Base-by-base conservation (phyloP, 37 sponge, comb jelly and placozoan species). In the Aplysina aerophoba region DNA sequence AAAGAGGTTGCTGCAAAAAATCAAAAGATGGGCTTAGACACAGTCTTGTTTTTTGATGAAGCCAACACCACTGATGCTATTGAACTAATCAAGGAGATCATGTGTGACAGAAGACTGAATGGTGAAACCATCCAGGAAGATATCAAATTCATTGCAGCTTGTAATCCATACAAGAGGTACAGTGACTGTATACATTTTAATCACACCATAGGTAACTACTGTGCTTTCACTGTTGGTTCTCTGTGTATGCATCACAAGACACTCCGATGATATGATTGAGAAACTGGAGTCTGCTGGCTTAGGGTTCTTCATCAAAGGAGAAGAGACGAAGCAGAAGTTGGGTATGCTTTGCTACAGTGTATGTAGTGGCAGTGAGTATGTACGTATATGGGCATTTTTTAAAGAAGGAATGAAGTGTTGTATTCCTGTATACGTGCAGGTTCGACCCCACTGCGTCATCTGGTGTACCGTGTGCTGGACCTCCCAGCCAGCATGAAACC, bases 31-130 rank as follows among this genome's bases (percentile, higher is more conserved):
- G 55, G 79, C 0, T 44, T 91, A 37, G 88, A 93, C 79, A 98
- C 97, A 31, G 90, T 98, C 17, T 74, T 96, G 17, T 98, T 98
- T 88, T 98, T 98, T 93, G 99, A 98, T 88, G 99, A 98, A 88
- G 99, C 99, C 27, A 98, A 98, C 86, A 96, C 99, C 20, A 98
- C 93, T 57, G 95, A 94, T 60, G 93, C 91, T 37, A 83, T 97
- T 74, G 96, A 93, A 37, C 87, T 98, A 81, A 98, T 98, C 63
- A 98, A 96, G 57, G 99, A 98, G 90, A 91, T 98, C 75, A 96
- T 98, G 96, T 98, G 99, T 94, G 96, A 98, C 74, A 79, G 86
- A 34, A 88, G 95, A 44, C 36, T 98, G 53, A 69, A 91, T 57
- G 99, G 99, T 22, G 75, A 83, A 68, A 75, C 87, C 22, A 88